Base-by-base conservation (phyloP, 2,113 vertebrate genomes). In the Circaetus gallicus region DNA sequence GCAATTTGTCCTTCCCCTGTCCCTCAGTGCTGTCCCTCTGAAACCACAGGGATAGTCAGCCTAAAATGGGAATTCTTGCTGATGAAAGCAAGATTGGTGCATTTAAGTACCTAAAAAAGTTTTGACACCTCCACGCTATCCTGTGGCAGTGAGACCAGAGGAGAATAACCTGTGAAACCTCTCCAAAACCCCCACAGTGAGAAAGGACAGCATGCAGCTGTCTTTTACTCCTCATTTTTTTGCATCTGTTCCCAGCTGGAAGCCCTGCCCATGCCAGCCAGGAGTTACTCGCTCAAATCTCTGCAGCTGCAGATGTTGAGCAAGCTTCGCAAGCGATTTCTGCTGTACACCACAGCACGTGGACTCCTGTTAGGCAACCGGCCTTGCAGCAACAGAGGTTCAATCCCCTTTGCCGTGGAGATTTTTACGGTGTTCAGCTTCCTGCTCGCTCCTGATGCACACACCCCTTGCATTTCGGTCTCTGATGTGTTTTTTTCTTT, bases 321-420 rank as follows among this genome's bases (percentile, higher is more conserved):
- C 59, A 71, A 88, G 15, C 20, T 31, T 55, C 6, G 2, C 21
- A 25, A 63, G 45, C 1, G 11, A 8, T 36, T 81, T 63, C 86
- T 86, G 65, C 53, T 4, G 1, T 0, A 6, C 72, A 7, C 19
- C 67, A 8, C 79, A 80, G 55, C 47, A 6, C 18, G 1, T 1
- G 56, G 28, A 26, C 32, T 47, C 49, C 82, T n/a, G 4, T 59
- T 90, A 77, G 29, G 71, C 62, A 82, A 69, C 22, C 10, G 1
- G 53, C 43, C 2, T 80, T 87, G 77, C 56, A 59, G 72, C 67
- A 59, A 16, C 3, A 20, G 32, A 10, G 52, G 10, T 24, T 22
- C 11, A 40, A 16, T 36, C 12, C 28, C 17, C 71, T 34, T 32
- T 28, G 31, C 13, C 0, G 0, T 1, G 2, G 43, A 45, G 50